Conservation (phyloP, 2,113 vertebrate species). For the Vidua chalybeata region DNA sequence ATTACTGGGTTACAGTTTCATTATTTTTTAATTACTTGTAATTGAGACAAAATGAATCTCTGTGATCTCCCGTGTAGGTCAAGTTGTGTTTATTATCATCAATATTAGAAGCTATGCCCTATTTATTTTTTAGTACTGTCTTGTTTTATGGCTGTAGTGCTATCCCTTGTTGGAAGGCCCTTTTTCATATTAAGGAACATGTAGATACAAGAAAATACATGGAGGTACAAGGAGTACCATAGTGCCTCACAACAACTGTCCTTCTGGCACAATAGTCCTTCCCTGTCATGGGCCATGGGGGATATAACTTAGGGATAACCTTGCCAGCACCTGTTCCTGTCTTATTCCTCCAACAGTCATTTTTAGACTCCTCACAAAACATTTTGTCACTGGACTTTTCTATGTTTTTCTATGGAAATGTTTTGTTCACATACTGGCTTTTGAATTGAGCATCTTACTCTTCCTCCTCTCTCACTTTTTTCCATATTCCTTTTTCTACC, state of each 20-base stretch:
- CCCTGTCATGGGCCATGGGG: background rate
- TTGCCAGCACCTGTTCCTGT: background rate
- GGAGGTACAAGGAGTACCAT: background rate
- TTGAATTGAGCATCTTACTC: background rate
- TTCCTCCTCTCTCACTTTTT: background rate
- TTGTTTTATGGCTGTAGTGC: background rate
- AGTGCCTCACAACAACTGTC: background rate
- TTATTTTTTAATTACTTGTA: background rate
- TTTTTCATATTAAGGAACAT: background rate
- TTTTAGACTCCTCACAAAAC: background rate
- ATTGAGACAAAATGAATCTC: background rate
- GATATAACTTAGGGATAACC: background rate
- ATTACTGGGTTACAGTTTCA: background rate
- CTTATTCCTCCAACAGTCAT: background rate
- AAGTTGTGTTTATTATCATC: background rate
- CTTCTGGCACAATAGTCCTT: background rate
- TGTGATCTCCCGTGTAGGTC: background rate
- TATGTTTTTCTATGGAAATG: background rate
- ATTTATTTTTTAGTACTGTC: background rate
- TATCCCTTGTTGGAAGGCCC: background rate
- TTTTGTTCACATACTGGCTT: background rate
- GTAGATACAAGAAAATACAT: background rate
- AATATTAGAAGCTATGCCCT: background rate
- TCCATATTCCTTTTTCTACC: background rate
- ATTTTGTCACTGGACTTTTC: background rate